Conservation (phyloP, 2,797 vertebrate species). For the Setipinna tenuifilis region DNA sequence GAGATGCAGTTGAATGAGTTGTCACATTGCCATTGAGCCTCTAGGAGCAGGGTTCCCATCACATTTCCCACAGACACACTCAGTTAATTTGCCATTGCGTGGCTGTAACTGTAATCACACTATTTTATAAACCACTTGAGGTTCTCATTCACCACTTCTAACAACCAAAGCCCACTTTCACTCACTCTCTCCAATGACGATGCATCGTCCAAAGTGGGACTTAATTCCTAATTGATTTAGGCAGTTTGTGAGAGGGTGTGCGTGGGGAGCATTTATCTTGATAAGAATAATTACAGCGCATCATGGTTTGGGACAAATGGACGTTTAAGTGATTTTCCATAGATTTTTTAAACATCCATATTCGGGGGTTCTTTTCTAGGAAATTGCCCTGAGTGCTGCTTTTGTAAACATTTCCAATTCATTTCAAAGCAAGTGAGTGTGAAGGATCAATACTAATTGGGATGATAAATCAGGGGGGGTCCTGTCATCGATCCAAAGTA, state of each 20-base stretch:
- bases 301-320: neutral
- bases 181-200: neutral
- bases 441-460: constrained; percentile 23
- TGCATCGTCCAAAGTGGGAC: neutral
- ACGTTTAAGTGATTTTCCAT: constrained; percentile 1
- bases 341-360: constrained; percentile 11
- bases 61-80: too few relatives aligned
- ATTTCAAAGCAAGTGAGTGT: constrained; percentile 14
- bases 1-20: too few relatives aligned
- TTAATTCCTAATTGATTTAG: constrained; percentile 17
- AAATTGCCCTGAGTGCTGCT: neutral
- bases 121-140: too few relatives aligned
- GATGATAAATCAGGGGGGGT: neutral
- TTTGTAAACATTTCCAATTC: constrained; percentile 19
- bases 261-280: neutral
- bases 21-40: too few relatives aligned
- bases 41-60: too few relatives aligned
- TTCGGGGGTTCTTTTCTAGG: neutral
- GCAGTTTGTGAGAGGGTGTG: neutral
- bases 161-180: neutral
- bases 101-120: neutral
- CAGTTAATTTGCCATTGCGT: too few relatives aligned
- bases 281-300: neutral
- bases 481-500: neutral
- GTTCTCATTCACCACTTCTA: neutral